Conservation (phyloP, 2,888 invertebrate genomes). For the Epinotia demarniana region DNA sequence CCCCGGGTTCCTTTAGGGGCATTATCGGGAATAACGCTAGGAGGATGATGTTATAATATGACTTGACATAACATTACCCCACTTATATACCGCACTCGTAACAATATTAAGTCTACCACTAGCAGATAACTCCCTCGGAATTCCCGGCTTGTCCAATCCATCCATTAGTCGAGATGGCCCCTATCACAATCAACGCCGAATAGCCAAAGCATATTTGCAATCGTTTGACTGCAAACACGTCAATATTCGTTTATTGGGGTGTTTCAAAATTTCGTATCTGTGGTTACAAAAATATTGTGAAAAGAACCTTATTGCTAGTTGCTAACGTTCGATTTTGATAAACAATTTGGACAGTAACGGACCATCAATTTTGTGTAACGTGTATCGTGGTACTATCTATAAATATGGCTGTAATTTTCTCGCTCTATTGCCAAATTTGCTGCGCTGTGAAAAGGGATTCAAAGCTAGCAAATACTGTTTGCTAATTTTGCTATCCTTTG, state of each 20-base stretch:
- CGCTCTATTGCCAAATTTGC: neutral
- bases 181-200: conserved; percentile 23
- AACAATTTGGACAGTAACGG: neutral
- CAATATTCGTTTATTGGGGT: conserved; percentile 33
- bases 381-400: neutral
- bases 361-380: neutral
- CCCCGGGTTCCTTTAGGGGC: no score
- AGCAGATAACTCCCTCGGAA: conserved; percentile 7
- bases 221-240: conserved; percentile 38
- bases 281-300: neutral
- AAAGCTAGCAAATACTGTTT: neutral
- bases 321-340: neutral
- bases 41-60: no score
- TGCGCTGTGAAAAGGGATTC: neutral
- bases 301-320: neutral
- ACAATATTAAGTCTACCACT: conserved; percentile 9
- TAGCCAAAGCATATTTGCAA: conserved; percentile 32
- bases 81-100: neutral
- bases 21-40: no score
- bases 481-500: neutral
- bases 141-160: conserved; percentile 30
- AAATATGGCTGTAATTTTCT: neutral
- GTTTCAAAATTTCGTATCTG: neutral
- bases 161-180: conserved; percentile 35
- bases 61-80: no score